Conservation (phyloP, 2,888 invertebrate species). For the Automeris io region DNA sequence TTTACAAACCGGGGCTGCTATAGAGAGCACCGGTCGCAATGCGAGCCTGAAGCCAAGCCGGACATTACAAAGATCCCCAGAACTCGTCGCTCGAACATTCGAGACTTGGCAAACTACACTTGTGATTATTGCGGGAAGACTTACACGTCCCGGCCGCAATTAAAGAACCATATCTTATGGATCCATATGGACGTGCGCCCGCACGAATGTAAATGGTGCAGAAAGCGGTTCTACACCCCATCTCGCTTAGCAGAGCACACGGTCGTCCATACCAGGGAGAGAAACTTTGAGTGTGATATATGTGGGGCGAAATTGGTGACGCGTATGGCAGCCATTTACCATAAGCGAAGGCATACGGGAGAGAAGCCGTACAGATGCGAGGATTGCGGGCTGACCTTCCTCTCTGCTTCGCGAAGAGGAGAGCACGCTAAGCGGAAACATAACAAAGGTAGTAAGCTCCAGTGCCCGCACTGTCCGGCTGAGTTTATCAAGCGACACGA, state of each 20-base stretch:
- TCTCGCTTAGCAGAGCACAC: conserved; percentile 69
- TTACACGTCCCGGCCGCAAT: conserved; percentile 51
- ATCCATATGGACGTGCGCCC: conserved; percentile 67
- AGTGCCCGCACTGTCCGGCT: conserved; percentile 41
- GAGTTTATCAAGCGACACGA: conserved; percentile 51
- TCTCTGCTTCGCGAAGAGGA: conserved; percentile 56
- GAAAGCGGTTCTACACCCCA: conserved; percentile 68
- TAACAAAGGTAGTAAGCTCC: conserved; percentile 42
- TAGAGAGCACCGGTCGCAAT: conserved; percentile 50
- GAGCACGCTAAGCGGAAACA: conserved; percentile 63
- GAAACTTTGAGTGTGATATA: conserved; percentile 72
- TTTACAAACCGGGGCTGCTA: conserved; percentile 61
- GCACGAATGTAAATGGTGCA: conserved; percentile 71
- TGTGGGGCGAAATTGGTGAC: conserved; percentile 66
- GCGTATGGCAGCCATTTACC: conserved; percentile 65
- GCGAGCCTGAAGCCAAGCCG: conserved; percentile 60
- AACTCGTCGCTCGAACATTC: conserved; percentile 47
- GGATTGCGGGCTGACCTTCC: conserved; percentile 59
- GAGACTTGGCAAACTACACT: conserved; percentile 55
- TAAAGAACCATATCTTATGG: conserved; percentile 68
- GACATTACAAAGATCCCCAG: conserved; percentile 35
- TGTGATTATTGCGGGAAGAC: conserved; percentile 60
- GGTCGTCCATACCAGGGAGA: conserved; percentile 69
- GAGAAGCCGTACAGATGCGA: conserved; percentile 62
- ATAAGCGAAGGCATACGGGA: conserved; percentile 63